Percentiles rank a stretch among this genome's conserved stretches.
Evolutionary conservation across 2,888 invertebrate species (phyloP).

Genomic region (Idaea aversata): DNA sequence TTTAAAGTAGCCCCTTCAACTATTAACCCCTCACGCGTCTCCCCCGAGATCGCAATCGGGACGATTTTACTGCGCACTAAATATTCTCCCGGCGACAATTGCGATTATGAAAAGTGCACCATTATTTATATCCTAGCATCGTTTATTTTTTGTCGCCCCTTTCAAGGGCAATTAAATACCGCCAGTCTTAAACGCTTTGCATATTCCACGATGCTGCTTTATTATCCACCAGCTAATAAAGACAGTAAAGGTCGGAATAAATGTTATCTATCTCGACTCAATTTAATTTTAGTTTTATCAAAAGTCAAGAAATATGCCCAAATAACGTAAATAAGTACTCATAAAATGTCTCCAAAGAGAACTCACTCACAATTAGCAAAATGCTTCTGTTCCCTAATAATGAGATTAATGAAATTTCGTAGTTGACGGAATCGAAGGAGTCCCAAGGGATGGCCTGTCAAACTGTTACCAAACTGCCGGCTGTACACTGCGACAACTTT

Average conservation of each 20-base stretch:
- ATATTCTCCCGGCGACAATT: slow-evolving; percentile 80
- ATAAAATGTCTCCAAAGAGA: slow-evolving; percentile 15
- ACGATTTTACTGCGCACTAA: slow-evolving; percentile 77
- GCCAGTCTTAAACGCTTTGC: slow-evolving; percentile 75
- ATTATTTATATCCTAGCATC: slow-evolving; percentile 74
- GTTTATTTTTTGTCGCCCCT: slow-evolving; percentile 79
- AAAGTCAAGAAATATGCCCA: not conserved
- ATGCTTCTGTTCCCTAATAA: slow-evolving; percentile 30
- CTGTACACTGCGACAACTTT: slow-evolving; percentile 69
- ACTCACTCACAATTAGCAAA: slow-evolving; percentile 23
- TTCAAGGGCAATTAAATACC: slow-evolving; percentile 81
- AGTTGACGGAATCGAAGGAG: slow-evolving; percentile 66
- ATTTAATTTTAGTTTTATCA: not conserved
- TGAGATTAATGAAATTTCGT: slow-evolving; percentile 71
- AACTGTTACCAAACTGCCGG: slow-evolving; percentile 60
- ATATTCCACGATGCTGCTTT: slow-evolving; percentile 64
- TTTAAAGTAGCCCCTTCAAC: slow-evolving; percentile 46
- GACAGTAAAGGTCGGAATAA: slow-evolving; percentile 62
- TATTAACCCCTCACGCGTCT: slow-evolving; percentile 49
- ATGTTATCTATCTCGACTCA: not conserved
- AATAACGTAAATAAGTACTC: slow-evolving; percentile 6
- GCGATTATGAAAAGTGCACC: slow-evolving; percentile 81
- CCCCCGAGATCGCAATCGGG: slow-evolving; percentile 56
- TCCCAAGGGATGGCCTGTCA: slow-evolving; percentile 65
- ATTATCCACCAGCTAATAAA: slow-evolving; percentile 67